These are phyloP conservation scores for Leucophenga montana DNA, from an alignment of 2,888 invertebrate genomes.

Conservation along the genomic window DNA sequence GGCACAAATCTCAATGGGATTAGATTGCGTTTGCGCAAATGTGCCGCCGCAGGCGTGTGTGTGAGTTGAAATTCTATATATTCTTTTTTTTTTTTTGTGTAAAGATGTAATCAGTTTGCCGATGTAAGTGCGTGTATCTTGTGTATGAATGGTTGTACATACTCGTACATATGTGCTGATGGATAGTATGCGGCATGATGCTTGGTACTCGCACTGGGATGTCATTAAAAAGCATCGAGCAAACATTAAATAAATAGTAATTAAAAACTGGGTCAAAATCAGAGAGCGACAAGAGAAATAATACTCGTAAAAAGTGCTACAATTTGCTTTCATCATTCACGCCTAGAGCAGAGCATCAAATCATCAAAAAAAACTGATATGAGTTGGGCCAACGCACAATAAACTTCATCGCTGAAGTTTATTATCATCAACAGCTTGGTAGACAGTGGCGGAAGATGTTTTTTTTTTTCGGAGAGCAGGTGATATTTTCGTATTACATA, in stretches of 20 bases:
- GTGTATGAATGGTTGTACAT: neutral
- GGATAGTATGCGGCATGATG: constrained; percentile 5
- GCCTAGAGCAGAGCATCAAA: neutral
- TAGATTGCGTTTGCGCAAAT: too few relatives aligned
- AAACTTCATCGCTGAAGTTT: too few relatives aligned
- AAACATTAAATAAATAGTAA: constrained; percentile 18
- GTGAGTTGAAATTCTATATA: too few relatives aligned
- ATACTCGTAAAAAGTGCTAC: neutral
- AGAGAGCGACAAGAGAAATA: neutral
- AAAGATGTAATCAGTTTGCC: too few relatives aligned
- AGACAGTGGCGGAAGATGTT: too few relatives aligned
- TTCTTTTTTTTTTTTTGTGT: too few relatives aligned
- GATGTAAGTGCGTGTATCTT: neutral
- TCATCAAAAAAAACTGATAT: neutral
- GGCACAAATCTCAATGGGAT: neutral
- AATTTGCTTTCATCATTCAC: neutral
- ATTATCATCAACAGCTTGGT: too few relatives aligned
- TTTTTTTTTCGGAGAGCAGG: too few relatives aligned
- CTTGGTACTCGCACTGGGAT: constrained; percentile 4
- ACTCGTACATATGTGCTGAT: too few relatives aligned
- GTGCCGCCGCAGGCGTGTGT: too few relatives aligned
- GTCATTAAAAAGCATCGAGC: constrained; percentile 19
- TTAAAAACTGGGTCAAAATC: constrained; percentile 27
- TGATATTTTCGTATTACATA: too few relatives aligned
- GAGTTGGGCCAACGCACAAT: neutral